Evolutionary conservation across 2,888 invertebrate species (phyloP), one percentile per base, ranked within the genome.

Genomic region (Dolichomitus sp.): DNA sequence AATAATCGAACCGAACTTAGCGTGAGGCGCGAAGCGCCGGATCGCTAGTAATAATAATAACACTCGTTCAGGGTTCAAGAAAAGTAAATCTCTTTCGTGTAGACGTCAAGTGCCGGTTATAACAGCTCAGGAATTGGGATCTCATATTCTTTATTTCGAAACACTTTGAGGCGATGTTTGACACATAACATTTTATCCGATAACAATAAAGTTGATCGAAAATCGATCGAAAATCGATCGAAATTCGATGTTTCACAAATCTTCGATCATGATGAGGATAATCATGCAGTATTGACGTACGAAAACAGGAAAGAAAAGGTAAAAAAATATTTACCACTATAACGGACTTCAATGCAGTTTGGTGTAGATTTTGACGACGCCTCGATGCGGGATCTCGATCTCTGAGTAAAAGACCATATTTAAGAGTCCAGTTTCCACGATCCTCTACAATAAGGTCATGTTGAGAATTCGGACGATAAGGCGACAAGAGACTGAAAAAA

Each of bases 371-470:
- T n/a, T 50, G 85, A 48, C 92, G 85, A 45, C 92, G 88, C 12
- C 88, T 86, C 0, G 92, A 91, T 12, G 90, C 84, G 4, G 86
- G 82, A 5, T 85, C 19, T 5, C 37, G 23, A 72, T 87, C 79
- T 0, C 42, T 17, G 19, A 87, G 9, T 6, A 6, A 27, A 0
- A 92, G 23, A 7, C 91, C 91, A 1, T 69, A 12, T 0, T 66
- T 57, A 2, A 19, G 14, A 2, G 83, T 86, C 92, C 92, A 92
- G 52, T 80, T 86, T 14, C 92, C 92, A 6, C 89, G 90, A 81
- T 90, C 74, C 81, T 92, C 92, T 17, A 89, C 12, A 1, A 90
- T 84, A 14, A 89, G 48, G 1, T 76, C 82, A 4, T 83, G 83
- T 6, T 77, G 72, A 0, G 85, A 77, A 80, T 88, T 90, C 0